Conservation (phyloP, 2,888 invertebrate genomes). For the Nephrotoma appendiculata region DNA sequence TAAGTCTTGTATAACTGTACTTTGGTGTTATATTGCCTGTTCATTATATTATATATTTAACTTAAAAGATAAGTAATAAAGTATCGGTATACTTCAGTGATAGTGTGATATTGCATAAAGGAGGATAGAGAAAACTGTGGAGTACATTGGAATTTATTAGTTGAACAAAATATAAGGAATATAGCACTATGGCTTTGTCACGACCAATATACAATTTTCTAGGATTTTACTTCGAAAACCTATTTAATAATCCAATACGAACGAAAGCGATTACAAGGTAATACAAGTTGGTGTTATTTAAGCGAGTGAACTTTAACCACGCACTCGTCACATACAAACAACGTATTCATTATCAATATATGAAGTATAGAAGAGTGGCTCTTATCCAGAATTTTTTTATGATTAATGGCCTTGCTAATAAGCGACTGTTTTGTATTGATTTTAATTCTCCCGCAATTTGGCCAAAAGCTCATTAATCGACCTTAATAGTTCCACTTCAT, state of each 20-base stretch:
- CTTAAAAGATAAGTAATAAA: neutral
- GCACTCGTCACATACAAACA: neutral
- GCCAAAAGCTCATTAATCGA: no score
- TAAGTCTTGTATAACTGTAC: neutral
- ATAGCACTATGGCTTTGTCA: conserved; percentile 24
- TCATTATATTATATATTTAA: neutral
- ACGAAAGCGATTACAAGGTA: conserved; percentile 72
- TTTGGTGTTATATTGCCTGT: neutral
- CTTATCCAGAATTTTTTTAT: no score
- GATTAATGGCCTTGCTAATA: no score
- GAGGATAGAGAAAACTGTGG: neutral
- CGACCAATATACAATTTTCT: conserved; percentile 56
- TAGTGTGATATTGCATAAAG: neutral
- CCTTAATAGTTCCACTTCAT: no score
- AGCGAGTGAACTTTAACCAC: neutral
- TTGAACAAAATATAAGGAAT: neutral
- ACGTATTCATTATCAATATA: neutral
- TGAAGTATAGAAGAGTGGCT: neutral
- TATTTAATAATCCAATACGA: conserved; percentile 59
- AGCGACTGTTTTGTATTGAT: no score
- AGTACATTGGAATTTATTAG: neutral
- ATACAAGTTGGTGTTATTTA: conserved; percentile 15
- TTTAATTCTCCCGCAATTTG: no score
- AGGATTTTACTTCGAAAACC: conserved; percentile 56
- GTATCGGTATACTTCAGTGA: neutral